Percentiles rank a stretch among this genome's conserved stretches.
These are phyloP conservation scores for Chloroceryle aenea DNA, from an alignment of 2,113 vertebrate species.

Conservation along the genomic window DNA sequence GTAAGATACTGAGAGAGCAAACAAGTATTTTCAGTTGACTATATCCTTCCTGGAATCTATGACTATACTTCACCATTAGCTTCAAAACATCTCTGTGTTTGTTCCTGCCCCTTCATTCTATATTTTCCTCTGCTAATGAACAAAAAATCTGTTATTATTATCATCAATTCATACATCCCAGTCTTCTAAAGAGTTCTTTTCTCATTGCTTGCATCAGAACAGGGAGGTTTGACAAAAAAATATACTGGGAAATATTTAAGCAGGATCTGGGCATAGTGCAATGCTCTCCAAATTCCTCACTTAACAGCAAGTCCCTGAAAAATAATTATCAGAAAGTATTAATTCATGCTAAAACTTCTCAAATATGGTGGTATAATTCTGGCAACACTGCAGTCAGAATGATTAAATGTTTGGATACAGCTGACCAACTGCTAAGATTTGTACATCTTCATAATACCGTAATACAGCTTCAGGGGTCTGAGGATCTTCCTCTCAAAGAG, in stretches of 20 bases:
- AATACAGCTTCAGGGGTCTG: not conserved
- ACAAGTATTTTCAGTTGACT: not conserved
- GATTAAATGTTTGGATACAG: not conserved
- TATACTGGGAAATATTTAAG: not conserved
- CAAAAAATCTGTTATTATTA: not conserved
- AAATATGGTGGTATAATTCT: accelerated
- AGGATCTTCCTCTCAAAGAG: not conserved
- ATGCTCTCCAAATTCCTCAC: not conserved
- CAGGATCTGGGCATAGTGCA: not conserved
- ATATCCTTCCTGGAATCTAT: not conserved
- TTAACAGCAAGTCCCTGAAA: not conserved
- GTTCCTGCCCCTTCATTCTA: not conserved
- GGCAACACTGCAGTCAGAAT: not conserved
- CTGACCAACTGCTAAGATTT: not conserved
- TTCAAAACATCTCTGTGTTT: not conserved
- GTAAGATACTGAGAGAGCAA: accelerated
- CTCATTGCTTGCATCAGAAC: not conserved
- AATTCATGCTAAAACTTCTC: not conserved
- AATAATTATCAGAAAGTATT: not conserved
- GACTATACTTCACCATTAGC: not conserved
- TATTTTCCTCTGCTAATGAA: not conserved
- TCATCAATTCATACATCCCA: not conserved
- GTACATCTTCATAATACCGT: accelerated
- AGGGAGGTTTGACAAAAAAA: not conserved
- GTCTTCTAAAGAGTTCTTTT: not conserved